Conservation (phyloP, 2,797 vertebrate genomes). For the Bradypodion pumilum region DNA sequence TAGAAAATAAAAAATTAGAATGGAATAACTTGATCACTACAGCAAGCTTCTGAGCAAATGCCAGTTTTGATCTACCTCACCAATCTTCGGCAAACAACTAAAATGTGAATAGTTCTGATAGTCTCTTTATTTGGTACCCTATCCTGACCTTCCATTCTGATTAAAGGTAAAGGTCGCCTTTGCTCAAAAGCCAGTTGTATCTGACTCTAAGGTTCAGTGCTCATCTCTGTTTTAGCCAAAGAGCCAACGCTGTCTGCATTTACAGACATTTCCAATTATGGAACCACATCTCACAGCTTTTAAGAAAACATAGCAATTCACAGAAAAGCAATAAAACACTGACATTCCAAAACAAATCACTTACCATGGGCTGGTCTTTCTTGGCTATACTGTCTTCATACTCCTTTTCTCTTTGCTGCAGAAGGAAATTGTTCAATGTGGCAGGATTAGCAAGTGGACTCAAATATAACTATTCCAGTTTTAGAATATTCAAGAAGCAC, state of each 20-base stretch:
- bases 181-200: no score
- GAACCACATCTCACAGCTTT: neutral
- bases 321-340: neutral
- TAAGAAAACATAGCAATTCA: neutral
- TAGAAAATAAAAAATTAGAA: neutral
- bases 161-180: no score
- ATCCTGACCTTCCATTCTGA: neutral
- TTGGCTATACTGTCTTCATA: conserved; percentile 92
- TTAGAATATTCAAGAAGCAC: neutral
- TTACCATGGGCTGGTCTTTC: conserved; percentile 89
- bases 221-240: no score
- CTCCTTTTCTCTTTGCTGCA: conserved; percentile 91
- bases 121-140: neutral
- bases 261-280: no score
- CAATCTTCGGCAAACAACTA: neutral
- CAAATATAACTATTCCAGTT: neutral
- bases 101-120: neutral
- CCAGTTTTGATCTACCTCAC: no score
- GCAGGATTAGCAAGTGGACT: conserved; percentile 22
- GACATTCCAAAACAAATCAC: conserved; percentile 47
- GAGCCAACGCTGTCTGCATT: no score
- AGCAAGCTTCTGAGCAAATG: neutral
- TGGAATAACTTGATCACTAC: neutral
- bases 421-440: conserved; percentile 6
- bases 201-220: no score